These are phyloP conservation scores for Hydroisotoma schaefferi DNA, from an alignment of 2,888 invertebrate genomes.

Conservation along the genomic window DNA sequence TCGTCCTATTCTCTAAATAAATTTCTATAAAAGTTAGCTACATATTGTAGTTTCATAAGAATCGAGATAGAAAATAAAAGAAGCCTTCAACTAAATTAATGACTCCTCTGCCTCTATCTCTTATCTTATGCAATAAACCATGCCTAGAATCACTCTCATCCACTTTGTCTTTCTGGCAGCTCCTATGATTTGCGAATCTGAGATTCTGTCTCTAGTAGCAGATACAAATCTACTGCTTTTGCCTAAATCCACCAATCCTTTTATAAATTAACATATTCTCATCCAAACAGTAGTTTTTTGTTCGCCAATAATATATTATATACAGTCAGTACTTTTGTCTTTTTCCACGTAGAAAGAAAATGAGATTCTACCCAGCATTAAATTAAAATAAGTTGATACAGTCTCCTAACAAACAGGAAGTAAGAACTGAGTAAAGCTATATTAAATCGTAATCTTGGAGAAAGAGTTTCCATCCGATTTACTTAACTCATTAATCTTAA, in stretches of 20 bases:
- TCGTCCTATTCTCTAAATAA: too few species aligned
- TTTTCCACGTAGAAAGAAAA: too few species aligned
- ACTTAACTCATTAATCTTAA: conserved; percentile 2
- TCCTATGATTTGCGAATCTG: not conserved
- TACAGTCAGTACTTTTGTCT: too few species aligned
- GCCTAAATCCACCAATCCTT: not conserved
- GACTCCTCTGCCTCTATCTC: too few species aligned
- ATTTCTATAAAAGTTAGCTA: too few species aligned
- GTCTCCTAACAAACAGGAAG: not conserved
- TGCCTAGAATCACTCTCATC: not conserved
- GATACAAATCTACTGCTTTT: not conserved
- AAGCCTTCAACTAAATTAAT: too few species aligned
- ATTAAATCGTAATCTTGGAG: conserved; percentile 1
- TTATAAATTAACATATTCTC: not conserved
- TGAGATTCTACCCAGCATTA: too few species aligned
- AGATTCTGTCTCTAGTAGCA: not conserved
- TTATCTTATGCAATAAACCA: not conserved
- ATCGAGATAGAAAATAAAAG: not conserved
- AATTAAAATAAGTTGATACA: not conserved
- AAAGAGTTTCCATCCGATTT: not conserved
- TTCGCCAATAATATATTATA: too few species aligned
- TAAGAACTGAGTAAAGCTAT: not conserved
- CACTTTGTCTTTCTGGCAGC: not conserved
- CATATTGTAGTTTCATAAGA: too few species aligned
- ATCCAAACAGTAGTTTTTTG: not conserved